Conservation (phyloP, 2,888 invertebrate species). For the Campoletis raptor region DNA sequence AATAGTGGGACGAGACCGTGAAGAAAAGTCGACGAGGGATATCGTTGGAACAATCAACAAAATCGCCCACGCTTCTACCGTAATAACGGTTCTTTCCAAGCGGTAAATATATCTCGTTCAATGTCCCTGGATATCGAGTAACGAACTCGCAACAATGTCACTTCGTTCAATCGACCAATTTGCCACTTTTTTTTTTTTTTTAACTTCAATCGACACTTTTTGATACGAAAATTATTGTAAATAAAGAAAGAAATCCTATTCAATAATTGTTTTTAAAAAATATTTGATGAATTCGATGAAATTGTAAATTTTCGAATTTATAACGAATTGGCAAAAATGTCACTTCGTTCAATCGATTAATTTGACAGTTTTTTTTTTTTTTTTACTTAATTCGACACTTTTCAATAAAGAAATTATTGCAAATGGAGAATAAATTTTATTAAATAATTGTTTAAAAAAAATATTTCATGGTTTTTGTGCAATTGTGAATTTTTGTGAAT, state of each 20-base stretch:
- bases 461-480: too few species aligned
- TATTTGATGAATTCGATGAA: too few species aligned
- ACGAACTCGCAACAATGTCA: constrained; percentile 14
- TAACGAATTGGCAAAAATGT: constrained; percentile 25
- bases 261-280: too few species aligned
- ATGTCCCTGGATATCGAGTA: constrained; percentile 34
- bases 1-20: neutral
- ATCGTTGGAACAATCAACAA: constrained; percentile 53
- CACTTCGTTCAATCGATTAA: neutral
- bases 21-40: constrained; percentile 8
- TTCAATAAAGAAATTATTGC: neutral
- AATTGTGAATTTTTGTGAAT: too few species aligned
- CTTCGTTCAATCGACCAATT: neutral
- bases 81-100: constrained; percentile 61
- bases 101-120: constrained; percentile 26
- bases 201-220: neutral
- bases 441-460: too few species aligned
- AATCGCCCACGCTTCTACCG: constrained; percentile 51
- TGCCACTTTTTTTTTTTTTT: neutral
- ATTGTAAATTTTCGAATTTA: too few species aligned
- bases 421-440: neutral
- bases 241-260: neutral
- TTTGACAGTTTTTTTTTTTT: neutral
- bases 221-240: neutral
- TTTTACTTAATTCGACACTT: neutral